Percentiles rank a stretch among this genome's conserved stretches.
phyloP scores from a whole-genome alignment of 2,888 invertebrate species.

The Heliconius cydno region DNA sequence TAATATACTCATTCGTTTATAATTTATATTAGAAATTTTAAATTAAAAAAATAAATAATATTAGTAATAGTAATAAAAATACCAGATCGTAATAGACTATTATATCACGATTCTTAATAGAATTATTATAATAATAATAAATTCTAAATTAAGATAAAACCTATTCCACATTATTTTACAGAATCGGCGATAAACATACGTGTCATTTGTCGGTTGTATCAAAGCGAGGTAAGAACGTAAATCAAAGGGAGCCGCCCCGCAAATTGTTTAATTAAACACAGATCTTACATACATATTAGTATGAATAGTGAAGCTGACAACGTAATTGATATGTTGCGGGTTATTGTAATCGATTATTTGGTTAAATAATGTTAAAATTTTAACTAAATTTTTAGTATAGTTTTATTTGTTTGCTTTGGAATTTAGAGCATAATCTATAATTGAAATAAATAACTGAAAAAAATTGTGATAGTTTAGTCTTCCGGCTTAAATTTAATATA shows the following conservation, averaged over 20 bases:
- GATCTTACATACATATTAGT: constrained; percentile 37
- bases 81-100: neutral
- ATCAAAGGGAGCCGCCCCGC: constrained; percentile 52
- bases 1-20: neutral
- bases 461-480: no score
- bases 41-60: neutral
- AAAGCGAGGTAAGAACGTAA: constrained; percentile 58
- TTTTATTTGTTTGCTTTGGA: no score
- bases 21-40: neutral
- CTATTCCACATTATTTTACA: constrained; percentile 32
- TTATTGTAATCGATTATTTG: constrained; percentile 23
- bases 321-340: constrained; percentile 14
- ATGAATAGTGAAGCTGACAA: constrained; percentile 32
- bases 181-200: constrained; percentile 56
- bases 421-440: no score
- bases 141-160: neutral
- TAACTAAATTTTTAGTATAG: neutral
- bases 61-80: neutral
- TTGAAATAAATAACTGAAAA: no score
- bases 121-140: neutral
- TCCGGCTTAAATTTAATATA: no score
- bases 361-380: neutral
- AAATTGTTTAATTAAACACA: constrained; percentile 50
- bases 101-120: neutral
- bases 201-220: constrained; percentile 61